Evolutionary conservation across 1,140 invertebrate species (phyloP).

Genomic region (Anastrepha ludens): DNA sequence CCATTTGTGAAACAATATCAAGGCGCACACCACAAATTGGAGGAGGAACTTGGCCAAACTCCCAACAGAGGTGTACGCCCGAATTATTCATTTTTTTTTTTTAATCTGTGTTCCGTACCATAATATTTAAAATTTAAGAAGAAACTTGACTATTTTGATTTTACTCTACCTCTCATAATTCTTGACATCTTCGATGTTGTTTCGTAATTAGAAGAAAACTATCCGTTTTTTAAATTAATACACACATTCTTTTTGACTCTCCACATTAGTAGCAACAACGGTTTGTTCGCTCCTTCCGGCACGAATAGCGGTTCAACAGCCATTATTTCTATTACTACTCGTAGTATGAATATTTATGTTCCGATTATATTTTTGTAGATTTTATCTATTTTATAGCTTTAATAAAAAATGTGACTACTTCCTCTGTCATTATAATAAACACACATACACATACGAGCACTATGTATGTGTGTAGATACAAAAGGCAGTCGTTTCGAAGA

Average conservation of each 20-base stretch:
- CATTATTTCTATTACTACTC: not conserved
- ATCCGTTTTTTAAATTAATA: no score
- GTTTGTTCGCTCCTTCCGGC: conserved; percentile 10
- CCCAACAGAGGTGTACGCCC: no score
- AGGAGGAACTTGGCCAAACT: no score
- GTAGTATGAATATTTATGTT: conserved; percentile 31
- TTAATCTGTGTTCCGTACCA: no score
- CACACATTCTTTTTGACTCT: not conserved
- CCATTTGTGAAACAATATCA: no score
- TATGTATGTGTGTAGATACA: not conserved
- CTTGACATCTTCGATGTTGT: no score
- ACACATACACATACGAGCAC: not conserved
- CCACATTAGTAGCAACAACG: not conserved
- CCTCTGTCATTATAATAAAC: not conserved
- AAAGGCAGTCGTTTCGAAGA: not conserved
- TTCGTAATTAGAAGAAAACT: no score
- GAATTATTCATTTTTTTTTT: no score
- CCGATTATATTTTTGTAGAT: conserved; percentile 7
- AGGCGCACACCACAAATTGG: no score
- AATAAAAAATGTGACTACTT: not conserved
- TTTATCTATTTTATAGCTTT: conserved; percentile 35
- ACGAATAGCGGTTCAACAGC: conserved; percentile 20
- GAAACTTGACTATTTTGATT: no score
- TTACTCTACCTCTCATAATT: no score
- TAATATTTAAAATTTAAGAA: no score